Evolutionary conservation across 1,140 invertebrate species (phyloP).

Genomic region (Cyphomyrmex costatus): DNA sequence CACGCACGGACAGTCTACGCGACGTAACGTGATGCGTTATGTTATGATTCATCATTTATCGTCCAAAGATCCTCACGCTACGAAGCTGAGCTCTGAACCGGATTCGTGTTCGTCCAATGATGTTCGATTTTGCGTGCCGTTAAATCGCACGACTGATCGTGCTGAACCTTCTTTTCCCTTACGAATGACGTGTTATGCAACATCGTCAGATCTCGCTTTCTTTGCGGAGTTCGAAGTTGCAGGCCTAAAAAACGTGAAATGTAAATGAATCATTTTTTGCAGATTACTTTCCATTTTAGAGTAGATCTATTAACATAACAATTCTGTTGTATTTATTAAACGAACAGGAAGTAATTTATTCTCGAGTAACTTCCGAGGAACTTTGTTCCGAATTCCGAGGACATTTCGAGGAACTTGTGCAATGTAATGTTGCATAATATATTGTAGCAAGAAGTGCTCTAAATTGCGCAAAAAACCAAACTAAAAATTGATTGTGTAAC

Average conservation of each 20-base stretch:
- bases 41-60: slow-evolving; percentile 17
- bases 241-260: background rate
- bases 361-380: background rate
- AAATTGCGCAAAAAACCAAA: background rate
- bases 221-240: background rate
- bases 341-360: background rate
- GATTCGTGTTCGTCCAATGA: background rate
- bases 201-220: background rate
- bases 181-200: background rate
- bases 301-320: background rate
- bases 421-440: background rate
- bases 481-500: background rate
- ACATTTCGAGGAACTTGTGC: background rate
- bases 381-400: background rate
- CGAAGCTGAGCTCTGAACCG: background rate
- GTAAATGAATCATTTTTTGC: slow-evolving; percentile 18
- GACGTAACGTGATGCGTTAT: slow-evolving; percentile 1
- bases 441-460: background rate
- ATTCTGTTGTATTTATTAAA: background rate
- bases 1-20: background rate
- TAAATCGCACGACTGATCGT: background rate
- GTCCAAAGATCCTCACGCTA: background rate
- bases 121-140: background rate
- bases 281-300: slow-evolving; percentile 1
- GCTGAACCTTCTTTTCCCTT: background rate